These are phyloP conservation scores for Bombus confusus DNA, from an alignment of 1,140 invertebrate genomes.

Conservation along the genomic window DNA sequence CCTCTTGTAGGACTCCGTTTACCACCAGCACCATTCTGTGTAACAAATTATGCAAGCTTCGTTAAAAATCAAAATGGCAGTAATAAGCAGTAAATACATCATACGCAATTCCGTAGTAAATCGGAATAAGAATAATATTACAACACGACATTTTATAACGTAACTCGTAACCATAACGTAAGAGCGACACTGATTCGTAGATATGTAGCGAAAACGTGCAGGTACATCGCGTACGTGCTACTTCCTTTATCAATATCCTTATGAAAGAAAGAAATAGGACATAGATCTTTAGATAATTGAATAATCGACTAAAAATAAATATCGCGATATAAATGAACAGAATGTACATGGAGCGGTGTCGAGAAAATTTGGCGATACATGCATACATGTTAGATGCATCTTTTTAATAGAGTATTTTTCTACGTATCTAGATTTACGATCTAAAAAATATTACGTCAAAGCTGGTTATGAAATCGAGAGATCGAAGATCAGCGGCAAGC, in stretches of 20 bases:
- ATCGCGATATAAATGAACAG: background rate
- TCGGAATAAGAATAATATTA: background rate
- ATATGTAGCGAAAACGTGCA: background rate
- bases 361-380: no score
- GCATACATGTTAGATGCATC: no score
- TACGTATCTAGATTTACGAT: constrained; percentile 2
- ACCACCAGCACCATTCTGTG: constrained; percentile 92
- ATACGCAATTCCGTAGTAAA: background rate
- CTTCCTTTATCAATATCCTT: background rate
- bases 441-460: constrained; percentile 29
- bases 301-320: background rate
- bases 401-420: background rate
- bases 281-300: background rate
- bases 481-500: constrained; percentile 34
- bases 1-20: constrained; percentile 93
- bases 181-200: background rate
- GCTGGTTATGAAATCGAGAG: constrained; percentile 27
- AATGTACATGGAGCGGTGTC: no score
- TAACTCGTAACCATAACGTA: background rate
- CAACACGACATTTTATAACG: background rate
- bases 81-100: background rate
- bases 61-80: background rate
- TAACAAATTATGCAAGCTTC: background rate
- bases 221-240: no score
- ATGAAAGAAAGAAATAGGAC: no score